These are phyloP conservation scores for Halictus ligatus DNA, from an alignment of 2,888 invertebrate genomes.

Conservation along the genomic window DNA sequence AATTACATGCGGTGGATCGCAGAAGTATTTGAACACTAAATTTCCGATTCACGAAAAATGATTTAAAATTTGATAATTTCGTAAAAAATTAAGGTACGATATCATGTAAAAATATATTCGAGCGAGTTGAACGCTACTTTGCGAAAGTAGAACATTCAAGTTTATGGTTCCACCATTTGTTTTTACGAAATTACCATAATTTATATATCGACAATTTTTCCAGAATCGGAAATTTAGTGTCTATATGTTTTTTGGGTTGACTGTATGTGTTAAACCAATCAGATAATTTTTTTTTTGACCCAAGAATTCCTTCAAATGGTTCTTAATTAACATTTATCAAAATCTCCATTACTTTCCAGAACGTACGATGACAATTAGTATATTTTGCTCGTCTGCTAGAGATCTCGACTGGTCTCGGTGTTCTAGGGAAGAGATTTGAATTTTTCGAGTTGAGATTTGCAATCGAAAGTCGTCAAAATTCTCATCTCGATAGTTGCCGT, in stretches of 20 bases:
- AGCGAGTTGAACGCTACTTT: not conserved
- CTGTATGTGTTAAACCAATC: not conserved
- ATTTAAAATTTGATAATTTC: no score
- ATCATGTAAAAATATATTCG: not conserved
- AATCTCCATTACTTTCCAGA: not conserved
- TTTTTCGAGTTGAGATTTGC: not conserved
- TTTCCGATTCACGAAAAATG: no score
- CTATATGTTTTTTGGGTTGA: not conserved
- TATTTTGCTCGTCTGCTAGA: not conserved
- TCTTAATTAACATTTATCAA: not conserved
- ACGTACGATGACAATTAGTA: not conserved
- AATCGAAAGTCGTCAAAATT: not conserved
- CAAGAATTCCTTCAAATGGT: not conserved
- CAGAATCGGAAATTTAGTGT: not conserved
- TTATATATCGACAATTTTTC: not conserved
- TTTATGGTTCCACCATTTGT: no score
- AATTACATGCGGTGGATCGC: not conserved
- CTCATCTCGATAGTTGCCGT: not conserved
- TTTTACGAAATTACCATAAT: no score
- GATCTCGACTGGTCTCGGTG: not conserved
- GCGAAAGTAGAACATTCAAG: not conserved
- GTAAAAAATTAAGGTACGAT: no score
- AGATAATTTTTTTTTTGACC: not conserved
- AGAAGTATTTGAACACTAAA: no score
- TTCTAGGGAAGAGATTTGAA: not conserved